Evolutionary conservation across 2,797 vertebrate species (phyloP).

Genomic region (Manis crassicaudata): DNA sequence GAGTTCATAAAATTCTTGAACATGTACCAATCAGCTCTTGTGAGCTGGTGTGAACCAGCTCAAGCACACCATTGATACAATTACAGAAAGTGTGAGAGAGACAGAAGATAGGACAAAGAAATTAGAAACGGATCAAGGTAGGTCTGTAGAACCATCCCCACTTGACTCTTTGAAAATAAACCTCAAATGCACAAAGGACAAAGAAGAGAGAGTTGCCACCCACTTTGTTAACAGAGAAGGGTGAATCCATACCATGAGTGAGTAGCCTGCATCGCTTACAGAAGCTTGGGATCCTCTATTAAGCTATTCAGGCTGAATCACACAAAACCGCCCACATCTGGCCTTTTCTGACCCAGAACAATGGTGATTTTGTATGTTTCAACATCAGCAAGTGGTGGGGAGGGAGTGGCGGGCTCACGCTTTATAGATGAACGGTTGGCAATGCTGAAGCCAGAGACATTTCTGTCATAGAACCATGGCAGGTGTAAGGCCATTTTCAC

Average conservation of each 20-base stretch:
- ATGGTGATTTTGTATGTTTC: neutral
- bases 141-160: neutral
- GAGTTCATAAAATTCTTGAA: neutral
- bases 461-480: constrained; percentile 80
- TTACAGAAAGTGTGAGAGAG: neutral
- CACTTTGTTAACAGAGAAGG: neutral
- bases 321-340: accelerated
- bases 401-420: constrained; percentile 66
- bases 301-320: neutral
- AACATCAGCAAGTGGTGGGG: accelerated
- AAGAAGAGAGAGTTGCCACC: neutral
- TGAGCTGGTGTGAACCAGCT: neutral
- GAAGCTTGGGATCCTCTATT: neutral
- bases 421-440: constrained; percentile 86
- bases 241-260: neutral
- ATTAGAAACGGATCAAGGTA: neutral
- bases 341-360: neutral
- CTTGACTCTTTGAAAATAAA: neutral
- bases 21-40: neutral
- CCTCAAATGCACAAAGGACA: neutral
- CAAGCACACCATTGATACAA: too few species aligned
- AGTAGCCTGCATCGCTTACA: accelerated
- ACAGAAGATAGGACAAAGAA: neutral
- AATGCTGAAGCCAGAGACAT: constrained; percentile 84
- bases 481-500: constrained; percentile 82